phyloP scores from a whole-genome alignment of 64 coral and sea anemone genomes.

The Trachythela sp. region DNA sequence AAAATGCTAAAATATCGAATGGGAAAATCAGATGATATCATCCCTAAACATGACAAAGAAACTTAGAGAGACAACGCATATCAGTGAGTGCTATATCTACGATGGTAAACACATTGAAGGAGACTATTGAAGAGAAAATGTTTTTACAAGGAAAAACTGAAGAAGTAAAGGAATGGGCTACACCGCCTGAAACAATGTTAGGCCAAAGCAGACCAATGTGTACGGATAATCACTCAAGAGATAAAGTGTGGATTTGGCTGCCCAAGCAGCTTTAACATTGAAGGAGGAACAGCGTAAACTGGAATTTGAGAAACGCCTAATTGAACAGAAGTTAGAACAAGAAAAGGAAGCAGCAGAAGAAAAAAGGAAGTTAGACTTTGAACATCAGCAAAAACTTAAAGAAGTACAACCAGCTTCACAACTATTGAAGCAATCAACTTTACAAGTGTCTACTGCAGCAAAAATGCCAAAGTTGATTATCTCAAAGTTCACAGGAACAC shows the following conservation, averaged over 20 bases:
- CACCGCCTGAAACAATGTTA: not conserved
- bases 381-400: too few relatives aligned
- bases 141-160: not conserved
- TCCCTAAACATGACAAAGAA: not conserved
- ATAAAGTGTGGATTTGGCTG: not conserved
- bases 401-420: not conserved
- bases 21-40: not conserved
- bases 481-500: slow-evolving; percentile 34
- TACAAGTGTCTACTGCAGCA: not conserved
- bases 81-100: not conserved
- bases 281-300: not conserved
- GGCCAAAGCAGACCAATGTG: not conserved
- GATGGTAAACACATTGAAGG: not conserved
- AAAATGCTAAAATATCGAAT: not conserved
- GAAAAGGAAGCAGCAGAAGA: not conserved
- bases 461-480: slow-evolving; percentile 42
- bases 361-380: not conserved
- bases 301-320: not conserved
- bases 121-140: not conserved
- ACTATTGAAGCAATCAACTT: not conserved
- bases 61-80: not conserved
- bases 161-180: slow-evolving; percentile 15
- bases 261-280: not conserved
- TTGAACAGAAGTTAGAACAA: not conserved
- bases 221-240: not conserved